Percentiles rank a stretch among this genome's conserved stretches.
Evolutionary conservation across 2,797 vertebrate species (phyloP).

Genomic region (Potorous gilbertii): DNA sequence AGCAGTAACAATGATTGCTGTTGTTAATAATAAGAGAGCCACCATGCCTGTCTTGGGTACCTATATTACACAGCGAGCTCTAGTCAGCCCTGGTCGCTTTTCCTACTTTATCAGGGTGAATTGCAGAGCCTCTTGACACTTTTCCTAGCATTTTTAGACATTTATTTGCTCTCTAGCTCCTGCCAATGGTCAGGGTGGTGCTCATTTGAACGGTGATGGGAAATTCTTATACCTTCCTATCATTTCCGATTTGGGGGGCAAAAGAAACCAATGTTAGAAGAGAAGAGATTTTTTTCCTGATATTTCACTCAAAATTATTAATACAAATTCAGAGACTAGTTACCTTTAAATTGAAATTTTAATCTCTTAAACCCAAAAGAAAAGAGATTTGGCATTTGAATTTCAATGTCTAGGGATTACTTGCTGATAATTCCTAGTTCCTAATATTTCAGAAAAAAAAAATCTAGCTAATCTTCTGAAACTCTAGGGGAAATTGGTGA

Average conservation of each 20-base stretch:
- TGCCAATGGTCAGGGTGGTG: neutral
- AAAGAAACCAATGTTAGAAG: neutral
- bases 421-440: neutral
- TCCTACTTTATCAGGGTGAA: too few relatives aligned
- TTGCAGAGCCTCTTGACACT: neutral
- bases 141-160: neutral
- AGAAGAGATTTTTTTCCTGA: neutral
- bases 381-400: neutral
- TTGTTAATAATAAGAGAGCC: too few relatives aligned
- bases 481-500: neutral
- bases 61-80: neutral
- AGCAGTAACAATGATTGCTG: too few relatives aligned
- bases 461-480: neutral
- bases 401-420: neutral
- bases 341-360: neutral
- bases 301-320: neutral
- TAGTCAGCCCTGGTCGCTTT: neutral
- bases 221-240: neutral
- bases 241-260: neutral
- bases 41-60: too few relatives aligned
- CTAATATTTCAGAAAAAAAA: neutral
- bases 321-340: neutral
- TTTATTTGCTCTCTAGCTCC: too few relatives aligned
- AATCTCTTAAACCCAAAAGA: neutral
- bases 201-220: neutral